Conservation (phyloP, 2,888 invertebrate species). For the Cybosia mesomella region DNA sequence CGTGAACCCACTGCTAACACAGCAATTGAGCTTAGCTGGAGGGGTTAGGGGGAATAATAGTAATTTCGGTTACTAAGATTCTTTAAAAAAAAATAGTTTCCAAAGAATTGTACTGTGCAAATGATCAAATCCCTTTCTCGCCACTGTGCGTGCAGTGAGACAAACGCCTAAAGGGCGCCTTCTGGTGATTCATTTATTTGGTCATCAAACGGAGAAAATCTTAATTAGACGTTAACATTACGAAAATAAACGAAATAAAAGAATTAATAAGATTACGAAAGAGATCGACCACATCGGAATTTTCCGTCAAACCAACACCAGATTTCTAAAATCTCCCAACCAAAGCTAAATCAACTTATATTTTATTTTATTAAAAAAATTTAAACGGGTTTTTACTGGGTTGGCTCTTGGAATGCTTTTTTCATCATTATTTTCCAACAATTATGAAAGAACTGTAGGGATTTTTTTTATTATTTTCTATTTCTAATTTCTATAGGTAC, state of each 20-base stretch:
- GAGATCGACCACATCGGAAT: neutral
- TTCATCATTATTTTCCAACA: no score
- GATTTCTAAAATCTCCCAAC: neutral
- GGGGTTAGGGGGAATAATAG: no score
- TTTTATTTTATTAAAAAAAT: no score
- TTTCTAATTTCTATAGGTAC: no score
- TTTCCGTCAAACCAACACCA: neutral
- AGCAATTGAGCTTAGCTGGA: no score
- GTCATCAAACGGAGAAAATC: conserved; percentile 2
- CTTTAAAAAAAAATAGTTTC: no score
- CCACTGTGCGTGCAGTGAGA: neutral
- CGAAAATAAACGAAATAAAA: neutral
- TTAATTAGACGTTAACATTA: conserved; percentile 9
- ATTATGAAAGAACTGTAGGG: no score
- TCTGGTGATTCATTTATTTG: conserved; percentile 7
- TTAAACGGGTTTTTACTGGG: no score
- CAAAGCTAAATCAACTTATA: neutral
- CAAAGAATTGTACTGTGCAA: neutral
- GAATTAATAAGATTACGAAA: conserved; percentile 2
- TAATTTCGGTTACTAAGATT: no score
- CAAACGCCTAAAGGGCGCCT: neutral
- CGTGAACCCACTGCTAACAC: no score
- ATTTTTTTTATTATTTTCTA: no score
- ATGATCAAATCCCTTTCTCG: neutral
- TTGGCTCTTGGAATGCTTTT: no score